Base-by-base conservation (phyloP, 2,113 vertebrate genomes). In the Ictidomys tridecemlineatus region DNA sequence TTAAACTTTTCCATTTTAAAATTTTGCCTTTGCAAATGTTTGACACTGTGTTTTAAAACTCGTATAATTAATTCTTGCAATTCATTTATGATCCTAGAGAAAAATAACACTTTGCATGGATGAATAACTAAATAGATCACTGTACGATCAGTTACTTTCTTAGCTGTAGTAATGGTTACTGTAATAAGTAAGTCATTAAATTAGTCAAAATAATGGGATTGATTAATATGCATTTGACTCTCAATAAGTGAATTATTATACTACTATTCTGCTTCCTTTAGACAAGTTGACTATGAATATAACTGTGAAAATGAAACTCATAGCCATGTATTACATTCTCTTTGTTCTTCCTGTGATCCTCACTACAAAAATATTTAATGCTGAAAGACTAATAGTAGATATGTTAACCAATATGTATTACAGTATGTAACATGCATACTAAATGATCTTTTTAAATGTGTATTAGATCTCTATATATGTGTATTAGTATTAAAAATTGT, bases 1-100 rank as follows among this genome's bases (percentile, higher is more conserved):
- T 22, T 4, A 91, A 22, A 3, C 73, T 58, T 94, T 65, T 92
- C 51, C 51, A 24, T 88, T 96, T 91, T 53, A 56, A 91, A 94
- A 45, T 89, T 42, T 88, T 39, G 34, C 69, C 8, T 85, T 90
- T 74, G 37, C 20, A 91, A 85, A 32, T 51, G 63, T 78, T 73
- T 93, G 65, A 61, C 7, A 94, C 22, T 1, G 3, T 67, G 2
- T 76, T 97, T 97, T 0, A 85, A 90, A 94, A 51, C 72, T 67
- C 69, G 0, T 56, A 3, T 79, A 63, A 84, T 85, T 58, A 8
- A 45, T 94, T 12, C 78, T 91, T 73, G 9, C 1, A 70, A 80
- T 9, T 80, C 58, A 82, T 0, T 94, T 89, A 72, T 89, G 65
- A 85, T 65, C 37, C 37, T 69, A n/a, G 28, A 92, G 48, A 39